Conservation (phyloP, 2,797 vertebrate species). For the Euphonia xanthogaster region DNA sequence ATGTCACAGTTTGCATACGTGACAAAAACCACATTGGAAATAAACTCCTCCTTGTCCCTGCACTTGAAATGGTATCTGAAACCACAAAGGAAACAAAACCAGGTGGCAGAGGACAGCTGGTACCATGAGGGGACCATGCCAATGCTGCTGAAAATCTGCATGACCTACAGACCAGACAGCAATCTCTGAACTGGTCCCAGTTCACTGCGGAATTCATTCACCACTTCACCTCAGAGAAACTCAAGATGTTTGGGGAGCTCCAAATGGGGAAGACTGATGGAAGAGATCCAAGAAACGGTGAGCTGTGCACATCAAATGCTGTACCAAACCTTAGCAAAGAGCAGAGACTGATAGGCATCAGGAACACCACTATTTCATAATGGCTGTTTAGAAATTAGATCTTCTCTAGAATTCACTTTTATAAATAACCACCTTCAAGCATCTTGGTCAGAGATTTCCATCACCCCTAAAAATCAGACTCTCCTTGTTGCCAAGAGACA, state of each 20-base stretch:
- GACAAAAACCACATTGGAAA: neutral
- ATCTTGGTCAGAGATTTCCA: neutral
- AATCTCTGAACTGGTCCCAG: neutral
- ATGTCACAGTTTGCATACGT: neutral
- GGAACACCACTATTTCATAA: neutral
- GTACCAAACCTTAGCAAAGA: neutral
- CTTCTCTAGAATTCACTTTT: neutral
- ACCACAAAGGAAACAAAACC: neutral
- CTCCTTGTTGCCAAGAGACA: neutral
- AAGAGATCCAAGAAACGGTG: neutral
- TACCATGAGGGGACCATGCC: neutral
- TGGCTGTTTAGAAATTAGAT: neutral
- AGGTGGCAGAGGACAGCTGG: constrained; percentile 23
- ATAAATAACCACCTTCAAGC: neutral
- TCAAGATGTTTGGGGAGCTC: neutral
- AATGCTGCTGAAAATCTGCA: neutral
- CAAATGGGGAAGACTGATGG: fast-evolving
- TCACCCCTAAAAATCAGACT: neutral
- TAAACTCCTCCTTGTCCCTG: neutral
- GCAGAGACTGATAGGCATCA: neutral
- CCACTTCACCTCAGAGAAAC: neutral
- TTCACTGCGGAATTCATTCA: neutral
- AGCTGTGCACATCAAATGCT: neutral
- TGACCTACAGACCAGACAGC: neutral
- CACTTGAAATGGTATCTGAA: neutral